Base-by-base conservation (phyloP, 2,797 vertebrate genomes). In the Phoeniculus purpureus region DNA sequence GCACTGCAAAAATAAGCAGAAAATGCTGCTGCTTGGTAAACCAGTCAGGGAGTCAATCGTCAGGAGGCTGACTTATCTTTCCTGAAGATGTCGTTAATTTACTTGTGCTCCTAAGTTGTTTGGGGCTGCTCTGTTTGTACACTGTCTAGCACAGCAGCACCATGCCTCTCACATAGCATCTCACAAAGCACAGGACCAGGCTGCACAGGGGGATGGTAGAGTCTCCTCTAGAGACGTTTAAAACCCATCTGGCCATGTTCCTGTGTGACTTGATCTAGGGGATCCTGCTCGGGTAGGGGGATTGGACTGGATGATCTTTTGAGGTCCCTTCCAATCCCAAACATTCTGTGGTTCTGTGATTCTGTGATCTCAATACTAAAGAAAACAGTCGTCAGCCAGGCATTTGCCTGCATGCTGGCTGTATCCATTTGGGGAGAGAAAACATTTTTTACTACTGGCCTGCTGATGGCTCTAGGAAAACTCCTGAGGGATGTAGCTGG, bases 1-100 rank as follows among this genome's bases (percentile, higher is more conserved):
- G 73, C 51, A 84, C 55, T 93, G 92, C 82, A 92, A 79, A 95
- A 75, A 55, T 82, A 72, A 79, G 81, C 43, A 83, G 76, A 83
- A 88, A 70, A n/a, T 29, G 27, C 34, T 89, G 51, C 27, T 75
- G 25, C 73, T 88, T 83, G 78, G 81, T 90, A 81, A 94, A 82
- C 78, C 3, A 43, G 61, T 68, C 34, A 55, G 40, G 32, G 51
- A 91, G 34, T 78, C 88, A 87, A 84, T 92, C 92, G 78, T 37
- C 21, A 88, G n/a, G 65, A 78, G 50, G 25, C 55, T 89, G 79
- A 79, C 54, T 59, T 67, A 90, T 54, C 67, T 92, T 93, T 83
- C 0, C 0, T 73, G 71, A 87, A 74, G 75, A 51, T 21, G 47
- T 59, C 67, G 86, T 90, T 89, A 81, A 93, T 90, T 88, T 89